Evolutionary conservation across 2,888 invertebrate genomes (phyloP), one percentile per base, ranked within the genome.

Genomic region (Clunio marinus): DNA sequence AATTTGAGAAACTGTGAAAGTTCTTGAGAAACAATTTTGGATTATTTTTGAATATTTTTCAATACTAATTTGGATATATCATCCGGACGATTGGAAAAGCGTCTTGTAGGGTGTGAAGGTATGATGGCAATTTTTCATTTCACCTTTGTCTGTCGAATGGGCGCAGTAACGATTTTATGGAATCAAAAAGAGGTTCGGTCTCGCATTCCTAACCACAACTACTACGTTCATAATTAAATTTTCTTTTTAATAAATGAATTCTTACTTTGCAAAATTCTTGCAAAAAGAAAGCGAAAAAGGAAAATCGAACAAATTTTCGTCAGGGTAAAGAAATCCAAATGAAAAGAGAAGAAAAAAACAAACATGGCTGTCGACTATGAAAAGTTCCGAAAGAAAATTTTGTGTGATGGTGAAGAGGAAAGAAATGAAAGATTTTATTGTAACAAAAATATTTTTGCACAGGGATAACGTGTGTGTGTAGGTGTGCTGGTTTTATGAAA

Each of bases 291-390:
- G 45, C 7, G 15, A 15, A 51, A 17, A 51, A 51, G 17, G 20
- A 51, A 22, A 51, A 51, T 20, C 17, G 17, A 4, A 7, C 32
- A 32, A 17, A 17, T 51, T 17, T 15, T 17, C 17, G 22, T n/a
- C n/a, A 51, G 17, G 45, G 51, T 8, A 17, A 51, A 17, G 22
- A 51, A 51, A 22, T 17, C 20, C 10, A 22, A 35, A 60, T n/a
- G n/a, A n/a, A n/a, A n/a, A n/a, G n/a, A n/a, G n/a, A 37, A 37
- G 37, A 24, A 63, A 63, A 62, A 63, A 63, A 63, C 46, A 63
- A 63, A 63, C 17, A 63, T 63, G 63, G 63, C 63, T 63, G 63
- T 63, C 63, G 46, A 15, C 13, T 10, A 25, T 7, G n/a, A 13
- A 57, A 25, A 25, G 28, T 57, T 20, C 28, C 45, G 37, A 63